These are phyloP conservation scores for Dorcus parallelipipedus DNA, from an alignment of 2,888 invertebrate genomes.

Conservation along the genomic window DNA sequence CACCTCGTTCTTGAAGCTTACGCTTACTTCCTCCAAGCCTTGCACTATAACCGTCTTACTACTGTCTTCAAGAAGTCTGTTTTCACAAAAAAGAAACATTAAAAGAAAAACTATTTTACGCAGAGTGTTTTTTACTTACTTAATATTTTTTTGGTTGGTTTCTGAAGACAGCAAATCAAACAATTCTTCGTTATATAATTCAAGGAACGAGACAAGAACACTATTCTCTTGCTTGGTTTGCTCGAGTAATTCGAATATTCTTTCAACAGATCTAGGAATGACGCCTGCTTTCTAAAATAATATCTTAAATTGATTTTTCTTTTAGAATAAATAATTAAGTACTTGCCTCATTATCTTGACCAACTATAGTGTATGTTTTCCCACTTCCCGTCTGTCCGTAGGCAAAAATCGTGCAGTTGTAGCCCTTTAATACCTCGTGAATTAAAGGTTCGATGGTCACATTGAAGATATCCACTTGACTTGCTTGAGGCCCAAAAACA, in stretches of 20 bases:
- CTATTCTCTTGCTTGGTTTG: conserved; percentile 77
- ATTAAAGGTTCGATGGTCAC: conserved; percentile 85
- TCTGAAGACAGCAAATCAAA: conserved; percentile 79
- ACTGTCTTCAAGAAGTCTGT: too few species aligned
- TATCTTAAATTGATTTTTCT: too few species aligned
- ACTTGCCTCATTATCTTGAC: conserved; percentile 39
- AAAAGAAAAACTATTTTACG: too few species aligned
- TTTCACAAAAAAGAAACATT: too few species aligned
- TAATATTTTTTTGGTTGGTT: background rate
- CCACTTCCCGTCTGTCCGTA: conserved; percentile 93
- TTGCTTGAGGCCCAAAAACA: conserved; percentile 77
- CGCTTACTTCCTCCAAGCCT: conserved; percentile 87
- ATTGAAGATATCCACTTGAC: conserved; percentile 86
- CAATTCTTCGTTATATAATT: conserved; percentile 95
- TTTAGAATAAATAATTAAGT: background rate
- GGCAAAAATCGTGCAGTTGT: conserved; percentile 98
- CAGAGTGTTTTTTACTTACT: too few species aligned
- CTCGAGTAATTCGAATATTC: conserved; percentile 85
- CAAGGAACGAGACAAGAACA: conserved; percentile 88
- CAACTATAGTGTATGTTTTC: conserved; percentile 95
- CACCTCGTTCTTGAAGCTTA: conserved; percentile 82
- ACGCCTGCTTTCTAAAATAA: conserved; percentile 66
- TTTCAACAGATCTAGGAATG: conserved; percentile 86
- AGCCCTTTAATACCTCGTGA: conserved; percentile 88
- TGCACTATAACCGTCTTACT: conserved; percentile 73